A percentile compares a stretch with the other conserved stretches of the same genome.
phyloP scores from a whole-genome alignment of 2,888 invertebrate species.

The Siphlonurus alternatus region DNA sequence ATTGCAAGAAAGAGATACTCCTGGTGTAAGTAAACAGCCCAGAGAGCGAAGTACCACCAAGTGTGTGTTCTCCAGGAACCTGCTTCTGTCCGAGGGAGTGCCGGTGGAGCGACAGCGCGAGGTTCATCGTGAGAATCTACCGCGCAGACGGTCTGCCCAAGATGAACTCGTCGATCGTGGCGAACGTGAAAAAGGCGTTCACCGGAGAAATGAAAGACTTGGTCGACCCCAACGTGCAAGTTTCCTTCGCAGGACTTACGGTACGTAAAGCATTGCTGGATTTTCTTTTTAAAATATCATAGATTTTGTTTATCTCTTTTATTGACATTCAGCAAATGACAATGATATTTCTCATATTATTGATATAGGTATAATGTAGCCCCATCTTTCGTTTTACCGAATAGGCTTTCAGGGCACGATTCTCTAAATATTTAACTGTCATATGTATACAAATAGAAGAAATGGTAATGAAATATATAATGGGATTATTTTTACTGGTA shows the following conservation, averaged over 20 bases:
- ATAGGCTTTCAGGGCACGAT: too few species aligned
- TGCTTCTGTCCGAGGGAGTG: constrained; percentile 79
- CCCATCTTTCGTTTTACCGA: constrained; percentile 1
- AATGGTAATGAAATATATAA: too few species aligned
- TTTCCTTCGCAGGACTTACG: constrained; percentile 73
- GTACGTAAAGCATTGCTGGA: constrained; percentile 30
- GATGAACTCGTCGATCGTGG: constrained; percentile 81
- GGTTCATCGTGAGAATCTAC: constrained; percentile 64
- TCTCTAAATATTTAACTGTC: too few species aligned
- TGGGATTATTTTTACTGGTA: too few species aligned
- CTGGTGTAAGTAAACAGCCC: too few species aligned
- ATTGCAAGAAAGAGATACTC: too few species aligned
- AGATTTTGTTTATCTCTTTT: not conserved
- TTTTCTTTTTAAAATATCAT: constrained; percentile 4
- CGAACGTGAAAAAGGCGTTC: constrained; percentile 76
- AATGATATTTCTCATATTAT: not conserved
- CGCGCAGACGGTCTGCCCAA: constrained; percentile 77
- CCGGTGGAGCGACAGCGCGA: constrained; percentile 70
- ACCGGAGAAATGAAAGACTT: constrained; percentile 74
- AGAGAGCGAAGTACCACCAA: too few species aligned
- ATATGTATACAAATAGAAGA: too few species aligned
- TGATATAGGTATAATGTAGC: not conserved
- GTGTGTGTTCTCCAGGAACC: constrained; percentile 63
- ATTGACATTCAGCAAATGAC: not conserved
- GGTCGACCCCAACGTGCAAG: constrained; percentile 79